Base-by-base conservation (phyloP, 1,140 invertebrate species). In the Diachasma alloeum region DNA sequence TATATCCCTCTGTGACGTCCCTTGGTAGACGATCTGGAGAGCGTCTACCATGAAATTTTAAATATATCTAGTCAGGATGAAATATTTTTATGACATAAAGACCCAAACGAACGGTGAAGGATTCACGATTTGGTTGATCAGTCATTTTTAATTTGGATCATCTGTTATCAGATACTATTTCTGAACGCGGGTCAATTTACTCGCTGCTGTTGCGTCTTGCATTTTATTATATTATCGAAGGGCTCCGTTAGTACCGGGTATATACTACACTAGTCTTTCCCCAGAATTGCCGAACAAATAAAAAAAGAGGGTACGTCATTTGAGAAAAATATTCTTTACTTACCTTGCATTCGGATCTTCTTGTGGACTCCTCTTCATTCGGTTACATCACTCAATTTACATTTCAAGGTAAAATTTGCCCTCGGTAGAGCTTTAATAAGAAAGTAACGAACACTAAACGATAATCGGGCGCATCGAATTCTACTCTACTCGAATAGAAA, bases 401-500 rank as follows among this genome's bases (percentile, higher is more conserved):
- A 24, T 63, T 19, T 26, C 24, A 19, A 26, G 8, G n/a, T 59
- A 5, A 63, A 63, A 24, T 26, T 15, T 15, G 53, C n/a, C 19
- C 53, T 13, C 53, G 17, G 9, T 19, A 2, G 22, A 59, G 17
- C 53, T 46, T 46, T 59, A 59, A 59, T 22, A 17, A 59, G 53
- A 9, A 22, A 9, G 53, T 59, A 22, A 59, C 17, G 22, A 59
- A 19, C 13, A 59, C 9, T 6, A 59, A 59, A 59, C 19, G 44
- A 68, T 75, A 26, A 70, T 69, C 24, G 53, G n/a, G 53, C 56
- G 67, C 68, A 75, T 75, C 67, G 74, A 59, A 75, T 75, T 31
- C 6, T 6, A 2, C 31, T 75, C 42, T 70, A 69, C 67, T 70
- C 31, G 24, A 69, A 53, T 13, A 75, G 37, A 48, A 15, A 48